Conservation (phyloP, 2,797 vertebrate species). For the Silurus aristotelis region DNA sequence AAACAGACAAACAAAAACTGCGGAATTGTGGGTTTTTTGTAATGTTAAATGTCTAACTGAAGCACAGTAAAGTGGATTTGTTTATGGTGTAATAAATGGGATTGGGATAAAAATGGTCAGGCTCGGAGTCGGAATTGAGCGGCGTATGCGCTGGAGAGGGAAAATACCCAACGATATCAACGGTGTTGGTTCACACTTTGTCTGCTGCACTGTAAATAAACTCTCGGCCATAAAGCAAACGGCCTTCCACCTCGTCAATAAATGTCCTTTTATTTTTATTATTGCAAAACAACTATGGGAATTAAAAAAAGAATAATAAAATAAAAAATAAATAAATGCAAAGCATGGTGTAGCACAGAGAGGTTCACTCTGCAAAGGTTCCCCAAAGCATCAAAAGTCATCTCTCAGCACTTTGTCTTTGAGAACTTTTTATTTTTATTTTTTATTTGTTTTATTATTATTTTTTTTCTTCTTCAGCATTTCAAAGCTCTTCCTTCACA, state of each 20-base stretch:
- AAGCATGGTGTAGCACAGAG: conserved; percentile 55
- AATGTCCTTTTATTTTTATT: conserved; percentile 39
- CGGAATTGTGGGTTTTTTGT: conserved; percentile 20
- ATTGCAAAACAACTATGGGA: conserved; percentile 12
- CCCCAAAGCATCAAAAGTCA: conserved; percentile 11
- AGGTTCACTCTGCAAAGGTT: conserved; percentile 30
- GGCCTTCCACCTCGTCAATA: conserved; percentile 40
- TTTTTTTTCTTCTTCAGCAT: background rate
- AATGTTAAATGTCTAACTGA: conserved; percentile 13
- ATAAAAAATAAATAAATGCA: conserved; percentile 34
- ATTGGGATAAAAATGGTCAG: background rate
- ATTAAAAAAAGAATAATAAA: background rate
- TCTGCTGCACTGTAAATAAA: conserved; percentile 60
- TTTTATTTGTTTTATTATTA: conserved; percentile 1
- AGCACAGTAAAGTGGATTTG: conserved; percentile 48
- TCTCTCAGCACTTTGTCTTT: conserved; percentile 17
- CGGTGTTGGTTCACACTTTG: conserved; percentile 49
- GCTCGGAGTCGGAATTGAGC: conserved; percentile 30
- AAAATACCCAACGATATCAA: conserved; percentile 46
- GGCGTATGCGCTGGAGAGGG: conserved; percentile 26
- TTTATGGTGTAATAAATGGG: conserved; percentile 18
- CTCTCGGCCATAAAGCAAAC: conserved; percentile 41
- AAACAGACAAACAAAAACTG: background rate
- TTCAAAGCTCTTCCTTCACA: conserved; percentile 38
- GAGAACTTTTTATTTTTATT: conserved; percentile 10